Base-by-base conservation (phyloP, 23 tunicate genomes). In the Pegea sp. region DNA sequence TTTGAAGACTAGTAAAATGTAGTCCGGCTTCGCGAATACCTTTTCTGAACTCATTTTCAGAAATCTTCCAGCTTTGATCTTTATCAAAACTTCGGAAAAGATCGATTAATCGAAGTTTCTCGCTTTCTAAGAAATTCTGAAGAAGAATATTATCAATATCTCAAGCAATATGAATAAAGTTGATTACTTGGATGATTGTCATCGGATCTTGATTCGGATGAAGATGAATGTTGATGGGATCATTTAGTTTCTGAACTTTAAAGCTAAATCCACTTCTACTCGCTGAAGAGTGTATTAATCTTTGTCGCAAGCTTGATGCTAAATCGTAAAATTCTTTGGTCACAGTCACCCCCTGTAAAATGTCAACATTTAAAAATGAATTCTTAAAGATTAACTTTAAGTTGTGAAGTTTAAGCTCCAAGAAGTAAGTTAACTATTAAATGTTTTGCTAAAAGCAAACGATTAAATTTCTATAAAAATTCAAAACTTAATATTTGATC, bases 31-130 rank as follows among this genome's bases (percentile, higher is more conserved):
- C 42, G 33, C 11, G 3, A 28, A 77, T 69, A 2, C 90, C 90
- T 49, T 58, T 77, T 34, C 52, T 57, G 53, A 77, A 77, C 29
- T 77, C 90, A 8, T 34, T 49, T 25, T 76, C 76, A 6, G 90
- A 63, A 55, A 77, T 77, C 48, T 58, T 69, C 90, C 90, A 77
- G 55, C 90, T 77, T 22, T 59, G 59, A 32, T 77, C 90, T 42
- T 77, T 77, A 66, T 77, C 90, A 28, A 77, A 77, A 31, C 55
- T 77, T 21, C 66, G 65, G 58, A 77, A 77, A 23, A 77, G 65
- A 44, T 77, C 90, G 56, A 77, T 50, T 51, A 77, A 30, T 4
- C 90, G 76, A 22, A 77, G 55, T 2, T 76, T 38, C 28, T 76
- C 69, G 42, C 69, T 65, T 32, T 76, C 76, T 26, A 76, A 53